Percentiles rank a stretch among this genome's conserved stretches.
Conservation (phyloP, 2,797 vertebrate genomes). For the Huso huso region DNA sequence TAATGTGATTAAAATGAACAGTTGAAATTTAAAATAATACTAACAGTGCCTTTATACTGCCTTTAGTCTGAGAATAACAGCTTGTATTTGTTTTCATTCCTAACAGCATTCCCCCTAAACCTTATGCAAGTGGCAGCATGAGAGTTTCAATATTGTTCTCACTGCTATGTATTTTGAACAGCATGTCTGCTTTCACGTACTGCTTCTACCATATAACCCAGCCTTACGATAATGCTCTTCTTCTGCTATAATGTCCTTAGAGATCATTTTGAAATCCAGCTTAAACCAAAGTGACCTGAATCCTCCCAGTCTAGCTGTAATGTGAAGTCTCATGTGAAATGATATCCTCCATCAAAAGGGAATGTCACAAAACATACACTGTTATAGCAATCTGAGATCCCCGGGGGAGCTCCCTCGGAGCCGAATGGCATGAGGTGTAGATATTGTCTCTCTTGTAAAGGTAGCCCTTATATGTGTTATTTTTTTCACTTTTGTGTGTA, state of each 20-base stretch:
- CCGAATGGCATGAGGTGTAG: conserved; percentile 14
- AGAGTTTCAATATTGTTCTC: too few species aligned
- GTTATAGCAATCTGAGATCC: conserved; percentile 48
- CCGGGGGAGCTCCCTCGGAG: conserved; percentile 33
- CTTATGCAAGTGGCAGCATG: conserved; percentile 19
- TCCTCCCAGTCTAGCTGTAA: conserved; percentile 50
- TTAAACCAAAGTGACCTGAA: conserved; percentile 52
- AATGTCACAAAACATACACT: conserved; percentile 58
- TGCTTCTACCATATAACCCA: conserved; percentile 9
- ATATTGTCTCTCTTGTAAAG: not conserved
- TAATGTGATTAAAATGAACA: too few species aligned
- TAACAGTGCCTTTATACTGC: conserved; percentile 61
- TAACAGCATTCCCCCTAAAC: conserved; percentile 63
- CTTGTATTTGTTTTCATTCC: conserved; percentile 71
- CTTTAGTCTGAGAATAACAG: conserved; percentile 57
- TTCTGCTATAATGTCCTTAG: conserved; percentile 49
- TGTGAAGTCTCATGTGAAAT: conserved; percentile 69
- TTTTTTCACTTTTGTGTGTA: not conserved
- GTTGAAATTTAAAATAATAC: too few species aligned
- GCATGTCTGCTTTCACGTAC: too few species aligned
- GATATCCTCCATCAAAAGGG: conserved; percentile 66
- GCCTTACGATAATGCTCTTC: conserved; percentile 46
- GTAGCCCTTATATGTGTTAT: not conserved
- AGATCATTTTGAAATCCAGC: conserved; percentile 60
- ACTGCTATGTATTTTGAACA: too few species aligned